These are phyloP conservation scores for Parasteatoda lunata DNA, from an alignment of 2,888 invertebrate species.

Conservation along the genomic window DNA sequence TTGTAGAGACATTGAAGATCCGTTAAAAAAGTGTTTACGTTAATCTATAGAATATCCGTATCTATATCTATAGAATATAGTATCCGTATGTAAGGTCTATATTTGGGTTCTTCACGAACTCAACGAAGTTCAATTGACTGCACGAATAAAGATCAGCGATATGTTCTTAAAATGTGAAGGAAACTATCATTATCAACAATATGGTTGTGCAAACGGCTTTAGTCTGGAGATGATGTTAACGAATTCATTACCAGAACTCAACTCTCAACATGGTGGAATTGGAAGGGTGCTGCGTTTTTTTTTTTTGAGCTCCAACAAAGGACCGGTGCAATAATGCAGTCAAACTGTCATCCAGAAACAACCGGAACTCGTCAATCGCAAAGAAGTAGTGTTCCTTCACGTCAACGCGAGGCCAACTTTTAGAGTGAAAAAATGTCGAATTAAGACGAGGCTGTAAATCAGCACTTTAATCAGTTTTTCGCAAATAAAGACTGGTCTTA, in stretches of 20 bases:
- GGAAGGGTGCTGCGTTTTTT: background rate
- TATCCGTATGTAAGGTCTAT: background rate
- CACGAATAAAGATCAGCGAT: background rate
- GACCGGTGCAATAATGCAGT: background rate
- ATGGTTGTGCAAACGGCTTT: background rate
- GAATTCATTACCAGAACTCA: background rate
- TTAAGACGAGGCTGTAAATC: too few relatives aligned
- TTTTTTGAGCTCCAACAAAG: background rate
- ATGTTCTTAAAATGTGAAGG: background rate
- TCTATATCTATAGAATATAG: too few relatives aligned
- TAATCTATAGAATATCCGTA: background rate
- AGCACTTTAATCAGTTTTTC: too few relatives aligned
- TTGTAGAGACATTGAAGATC: background rate
- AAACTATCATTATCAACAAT: background rate
- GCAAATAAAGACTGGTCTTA: too few relatives aligned
- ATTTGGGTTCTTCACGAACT: background rate
- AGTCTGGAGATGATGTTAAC: background rate
- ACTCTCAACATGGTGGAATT: background rate
- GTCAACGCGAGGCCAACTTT: too few relatives aligned
- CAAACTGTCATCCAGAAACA: background rate
- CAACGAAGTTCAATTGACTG: background rate
- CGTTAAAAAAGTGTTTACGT: background rate
- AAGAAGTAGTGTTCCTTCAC: background rate
- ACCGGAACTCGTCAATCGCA: background rate
- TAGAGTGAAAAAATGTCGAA: too few relatives aligned